Percentiles rank a stretch among this genome's conserved stretches.
Evolutionary conservation across 2,888 invertebrate genomes (phyloP).

Genomic region (Tigriopus californicus): DNA sequence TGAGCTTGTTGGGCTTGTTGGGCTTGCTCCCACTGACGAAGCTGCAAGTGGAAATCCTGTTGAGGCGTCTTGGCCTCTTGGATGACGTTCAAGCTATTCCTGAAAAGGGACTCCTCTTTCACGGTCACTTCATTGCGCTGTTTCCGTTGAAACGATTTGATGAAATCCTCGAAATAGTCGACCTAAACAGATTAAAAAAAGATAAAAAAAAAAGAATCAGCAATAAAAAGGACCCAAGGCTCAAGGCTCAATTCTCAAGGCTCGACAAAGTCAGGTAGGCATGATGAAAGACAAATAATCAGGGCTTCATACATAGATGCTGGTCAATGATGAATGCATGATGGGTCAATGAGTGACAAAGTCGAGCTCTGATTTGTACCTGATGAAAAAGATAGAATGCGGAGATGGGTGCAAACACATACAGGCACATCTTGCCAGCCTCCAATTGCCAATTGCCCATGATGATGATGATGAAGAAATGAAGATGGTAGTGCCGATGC

Average conservation of each 20-base stretch:
- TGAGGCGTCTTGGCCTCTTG: background rate
- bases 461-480: too few species aligned
- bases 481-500: too few species aligned
- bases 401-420: conserved; percentile 8
- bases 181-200: background rate
- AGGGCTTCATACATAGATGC: too few species aligned
- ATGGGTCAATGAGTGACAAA: too few species aligned
- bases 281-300: too few species aligned
- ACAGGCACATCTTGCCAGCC: conserved; percentile 1
- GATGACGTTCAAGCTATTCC: background rate
- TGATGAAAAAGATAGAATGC: conserved; percentile 9
- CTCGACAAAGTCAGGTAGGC: too few species aligned
- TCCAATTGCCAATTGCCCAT: conserved; percentile 16
- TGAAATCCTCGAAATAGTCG: background rate
- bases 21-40: too few species aligned
- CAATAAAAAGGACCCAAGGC: background rate
- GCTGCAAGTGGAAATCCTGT: background rate
- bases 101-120: conserved; percentile 1
- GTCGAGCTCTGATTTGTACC: too few species aligned
- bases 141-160: background rate
- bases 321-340: too few species aligned
- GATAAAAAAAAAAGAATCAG: background rate
- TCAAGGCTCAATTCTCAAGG: background rate
- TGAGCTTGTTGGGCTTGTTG: too few species aligned
- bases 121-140: background rate